These are phyloP conservation scores for Mobula birostris DNA, from an alignment of 2,113 vertebrate species.

Conservation along the genomic window DNA sequence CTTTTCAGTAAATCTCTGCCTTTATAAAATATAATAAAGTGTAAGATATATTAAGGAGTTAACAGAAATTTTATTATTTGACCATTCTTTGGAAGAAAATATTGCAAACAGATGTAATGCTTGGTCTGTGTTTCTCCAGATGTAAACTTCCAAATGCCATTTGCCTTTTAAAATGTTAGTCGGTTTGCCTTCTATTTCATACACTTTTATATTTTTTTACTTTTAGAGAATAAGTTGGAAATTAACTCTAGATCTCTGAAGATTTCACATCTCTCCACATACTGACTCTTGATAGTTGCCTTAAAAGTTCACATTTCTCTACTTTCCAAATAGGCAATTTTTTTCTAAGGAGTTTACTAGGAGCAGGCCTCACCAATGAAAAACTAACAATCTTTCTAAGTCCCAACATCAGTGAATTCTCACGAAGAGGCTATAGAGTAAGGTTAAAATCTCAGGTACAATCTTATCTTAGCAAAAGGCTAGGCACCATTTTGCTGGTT, in stretches of 20 bases:
- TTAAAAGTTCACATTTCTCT: not conserved
- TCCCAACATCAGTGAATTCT: not conserved
- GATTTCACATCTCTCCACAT: not conserved
- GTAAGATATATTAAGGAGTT: not conserved
- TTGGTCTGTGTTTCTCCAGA: conserved; percentile 27
- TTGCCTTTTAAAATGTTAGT: conserved; percentile 18
- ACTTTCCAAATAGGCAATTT: not conserved
- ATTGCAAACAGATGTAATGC: conserved; percentile 31
- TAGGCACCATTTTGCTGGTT: not conserved
- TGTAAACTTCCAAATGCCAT: not conserved
- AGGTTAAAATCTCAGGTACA: not conserved
- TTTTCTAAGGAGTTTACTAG: not conserved
- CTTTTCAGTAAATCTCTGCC: not conserved
- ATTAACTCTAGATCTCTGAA: not conserved
- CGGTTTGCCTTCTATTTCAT: not conserved
- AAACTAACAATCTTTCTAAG: not conserved
- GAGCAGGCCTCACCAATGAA: not conserved
- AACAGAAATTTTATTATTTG: conserved; percentile 4
- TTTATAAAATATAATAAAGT: conserved; percentile 22
- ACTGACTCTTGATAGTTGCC: not conserved
- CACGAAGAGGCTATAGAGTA: not conserved
- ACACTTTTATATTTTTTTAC: not conserved
- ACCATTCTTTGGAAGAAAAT: conserved; percentile 27
- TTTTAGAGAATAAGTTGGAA: conserved; percentile 1
- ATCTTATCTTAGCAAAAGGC: not conserved